phyloP scores from a whole-genome alignment of 2,888 invertebrate genomes.

The Diplazon laetatorius region DNA sequence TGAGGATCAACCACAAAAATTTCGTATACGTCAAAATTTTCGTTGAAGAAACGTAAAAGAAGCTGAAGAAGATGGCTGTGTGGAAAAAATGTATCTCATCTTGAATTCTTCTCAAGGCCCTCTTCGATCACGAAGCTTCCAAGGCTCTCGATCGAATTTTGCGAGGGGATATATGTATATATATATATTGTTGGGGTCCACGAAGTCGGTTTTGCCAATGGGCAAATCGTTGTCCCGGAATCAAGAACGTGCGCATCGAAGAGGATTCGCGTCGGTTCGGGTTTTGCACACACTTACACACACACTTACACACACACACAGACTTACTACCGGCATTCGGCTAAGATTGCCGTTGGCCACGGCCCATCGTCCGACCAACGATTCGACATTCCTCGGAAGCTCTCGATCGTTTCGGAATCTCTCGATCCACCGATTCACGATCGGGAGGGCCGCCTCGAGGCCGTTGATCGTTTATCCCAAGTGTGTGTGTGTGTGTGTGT shows the following conservation, averaged over 20 bases:
- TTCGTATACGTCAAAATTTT: no score
- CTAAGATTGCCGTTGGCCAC: slow-evolving; percentile 2
- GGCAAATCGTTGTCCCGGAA: no score
- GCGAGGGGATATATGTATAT: no score
- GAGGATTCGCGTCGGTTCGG: background rate
- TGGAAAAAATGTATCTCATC: background rate
- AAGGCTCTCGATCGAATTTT: background rate
- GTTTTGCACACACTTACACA: no score
- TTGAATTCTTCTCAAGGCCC: slow-evolving; percentile 2
- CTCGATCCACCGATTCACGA: slow-evolving; percentile 49
- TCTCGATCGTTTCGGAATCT: slow-evolving; percentile 19
- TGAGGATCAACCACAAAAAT: no score
- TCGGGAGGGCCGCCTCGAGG: slow-evolving; percentile 57
- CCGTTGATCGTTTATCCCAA: slow-evolving; percentile 61
- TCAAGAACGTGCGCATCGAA: background rate
- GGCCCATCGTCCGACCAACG: slow-evolving; percentile 32
- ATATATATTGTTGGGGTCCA: no score
- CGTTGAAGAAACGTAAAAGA: no score
- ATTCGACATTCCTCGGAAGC: slow-evolving; percentile 56
- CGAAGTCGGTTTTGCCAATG: no score
- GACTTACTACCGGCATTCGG: slow-evolving; percentile 16
- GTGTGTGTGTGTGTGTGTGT: no score
- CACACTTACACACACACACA: no score
- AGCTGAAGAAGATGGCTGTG: slow-evolving; percentile 19
- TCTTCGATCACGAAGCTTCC: background rate